Evolutionary conservation across 2,888 invertebrate species (phyloP).

Genomic region (Scrobipalpa costella): DNA sequence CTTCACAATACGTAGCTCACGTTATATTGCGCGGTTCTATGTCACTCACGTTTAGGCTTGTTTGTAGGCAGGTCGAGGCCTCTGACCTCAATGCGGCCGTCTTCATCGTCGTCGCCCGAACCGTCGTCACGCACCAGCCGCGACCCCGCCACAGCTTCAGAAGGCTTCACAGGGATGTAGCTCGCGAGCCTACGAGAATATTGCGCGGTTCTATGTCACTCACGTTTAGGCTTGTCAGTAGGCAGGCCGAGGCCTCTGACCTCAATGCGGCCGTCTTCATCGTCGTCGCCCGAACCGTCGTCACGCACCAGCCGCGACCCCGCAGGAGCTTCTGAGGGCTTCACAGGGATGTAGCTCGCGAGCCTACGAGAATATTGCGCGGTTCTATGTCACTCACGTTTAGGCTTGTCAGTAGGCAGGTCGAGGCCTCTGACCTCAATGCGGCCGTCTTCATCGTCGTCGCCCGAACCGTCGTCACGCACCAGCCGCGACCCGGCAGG

Average conservation of each 20-base stretch:
- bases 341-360: constrained; percentile 74
- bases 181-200: background rate
- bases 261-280: constrained; percentile 89
- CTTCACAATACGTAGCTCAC: background rate
- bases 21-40: too few species aligned
- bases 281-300: constrained; percentile 90
- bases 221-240: constrained; percentile 82
- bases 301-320: constrained; percentile 86
- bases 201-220: constrained; percentile 59
- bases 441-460: constrained; percentile 88
- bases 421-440: constrained; percentile 92
- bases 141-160: constrained; percentile 41
- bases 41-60: too few species aligned
- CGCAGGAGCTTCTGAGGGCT: constrained; percentile 42
- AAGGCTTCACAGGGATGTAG: background rate
- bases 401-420: constrained; percentile 76
- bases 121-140: constrained; percentile 90
- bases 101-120: constrained; percentile 89
- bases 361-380: constrained; percentile 53
- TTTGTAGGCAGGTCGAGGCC: constrained; percentile 83
- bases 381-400: constrained; percentile 62
- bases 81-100: constrained; percentile 92
- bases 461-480: constrained; percentile 90
- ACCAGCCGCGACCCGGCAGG: constrained; percentile 80
- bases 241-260: constrained; percentile 88